A percentile compares a stretch with the other conserved stretches of the same genome.
These are phyloP conservation scores for Ceyx erithaca DNA, from an alignment of 2,797 vertebrate species.

Conservation along the genomic window DNA sequence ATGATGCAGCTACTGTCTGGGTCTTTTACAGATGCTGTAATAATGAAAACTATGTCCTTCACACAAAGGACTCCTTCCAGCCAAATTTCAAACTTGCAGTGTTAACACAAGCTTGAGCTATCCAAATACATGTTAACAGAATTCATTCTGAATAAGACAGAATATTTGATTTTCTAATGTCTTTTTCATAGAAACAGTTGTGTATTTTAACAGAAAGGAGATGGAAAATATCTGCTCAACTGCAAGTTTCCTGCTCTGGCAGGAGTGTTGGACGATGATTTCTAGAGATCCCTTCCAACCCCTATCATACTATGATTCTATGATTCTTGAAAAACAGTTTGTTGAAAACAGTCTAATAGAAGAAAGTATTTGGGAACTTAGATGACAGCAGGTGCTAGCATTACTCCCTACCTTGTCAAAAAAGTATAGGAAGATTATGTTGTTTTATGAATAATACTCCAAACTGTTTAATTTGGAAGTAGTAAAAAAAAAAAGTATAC, in stretches of 20 bases:
- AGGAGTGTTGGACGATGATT: too few species aligned
- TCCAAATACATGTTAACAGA: not conserved
- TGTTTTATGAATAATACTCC: too few species aligned
- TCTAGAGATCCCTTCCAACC: too few species aligned
- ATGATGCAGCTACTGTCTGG: too few species aligned
- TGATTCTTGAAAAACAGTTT: not conserved
- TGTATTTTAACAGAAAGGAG: not conserved
- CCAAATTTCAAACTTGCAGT: not conserved
- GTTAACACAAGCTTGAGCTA: not conserved
- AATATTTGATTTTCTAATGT: not conserved
- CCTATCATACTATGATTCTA: too few species aligned
- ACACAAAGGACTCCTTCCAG: not conserved
- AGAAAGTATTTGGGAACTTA: not conserved
- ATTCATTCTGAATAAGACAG: not conserved
- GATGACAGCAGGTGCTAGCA: not conserved
- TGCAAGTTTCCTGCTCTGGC: not conserved
- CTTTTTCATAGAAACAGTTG: not conserved
- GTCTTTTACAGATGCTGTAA: not conserved
- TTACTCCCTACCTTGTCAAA: not conserved
- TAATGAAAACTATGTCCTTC: not conserved
- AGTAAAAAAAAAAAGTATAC: too few species aligned
- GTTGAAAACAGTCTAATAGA: not conserved
- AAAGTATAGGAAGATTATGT: not conserved
- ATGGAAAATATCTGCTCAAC: not conserved
- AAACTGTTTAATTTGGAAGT: too few species aligned